A percentile compares a stretch with the other conserved stretches of the same genome.
phyloP scores from a whole-genome alignment of 1,140 invertebrate genomes.

The Aphis gossypii region DNA sequence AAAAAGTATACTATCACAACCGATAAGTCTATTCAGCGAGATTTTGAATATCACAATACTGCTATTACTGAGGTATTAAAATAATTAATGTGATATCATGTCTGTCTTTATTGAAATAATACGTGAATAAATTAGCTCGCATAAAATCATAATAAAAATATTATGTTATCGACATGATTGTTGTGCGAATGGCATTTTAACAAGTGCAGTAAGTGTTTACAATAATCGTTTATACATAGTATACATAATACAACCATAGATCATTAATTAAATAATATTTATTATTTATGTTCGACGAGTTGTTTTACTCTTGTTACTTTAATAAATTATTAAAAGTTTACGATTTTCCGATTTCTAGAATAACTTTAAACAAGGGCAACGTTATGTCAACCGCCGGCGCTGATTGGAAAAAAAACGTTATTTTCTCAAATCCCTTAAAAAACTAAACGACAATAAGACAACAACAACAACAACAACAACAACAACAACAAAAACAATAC shows the following conservation, averaged over 20 bases:
- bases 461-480: background rate
- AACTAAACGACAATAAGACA: background rate
- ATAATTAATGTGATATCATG: background rate
- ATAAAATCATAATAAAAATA: background rate
- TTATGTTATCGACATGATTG: background rate
- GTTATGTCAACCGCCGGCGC: too few relatives aligned
- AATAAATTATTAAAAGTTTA: background rate
- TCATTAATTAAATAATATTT: background rate
- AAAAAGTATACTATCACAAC: background rate
- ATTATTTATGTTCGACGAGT: background rate
- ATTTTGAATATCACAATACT: background rate
- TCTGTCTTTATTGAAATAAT: background rate
- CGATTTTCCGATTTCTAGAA: background rate
- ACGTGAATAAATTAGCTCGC: background rate
- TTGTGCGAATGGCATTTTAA: too few relatives aligned
- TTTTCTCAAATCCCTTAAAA: background rate
- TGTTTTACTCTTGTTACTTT: background rate
- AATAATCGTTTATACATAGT: too few relatives aligned
- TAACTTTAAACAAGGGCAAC: background rate
- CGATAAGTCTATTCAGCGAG: background rate
- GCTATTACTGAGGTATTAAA: background rate
- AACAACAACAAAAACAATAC: background rate
- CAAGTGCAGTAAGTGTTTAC: too few relatives aligned
- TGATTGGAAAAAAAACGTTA: background rate
- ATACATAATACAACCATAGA: too few relatives aligned